Evolutionary conservation across 2,888 invertebrate species (phyloP), one percentile per base, ranked within the genome.

Genomic region (Gasteruption jaculator): DNA sequence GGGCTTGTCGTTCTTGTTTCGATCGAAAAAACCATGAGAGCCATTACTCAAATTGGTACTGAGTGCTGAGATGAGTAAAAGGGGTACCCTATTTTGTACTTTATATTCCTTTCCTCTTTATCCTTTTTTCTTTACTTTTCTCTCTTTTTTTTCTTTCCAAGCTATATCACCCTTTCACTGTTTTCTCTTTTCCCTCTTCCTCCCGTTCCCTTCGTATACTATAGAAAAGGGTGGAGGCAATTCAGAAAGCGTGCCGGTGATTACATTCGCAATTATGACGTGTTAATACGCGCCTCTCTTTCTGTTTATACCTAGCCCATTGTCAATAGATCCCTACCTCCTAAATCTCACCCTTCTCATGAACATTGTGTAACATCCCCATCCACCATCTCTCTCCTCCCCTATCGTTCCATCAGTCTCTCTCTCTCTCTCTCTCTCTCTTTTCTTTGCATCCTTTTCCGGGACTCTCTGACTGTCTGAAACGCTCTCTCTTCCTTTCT

Each of bases 181-280:
- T 37, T 21, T 37, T 18, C 36, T 14, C 15, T 24, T 25, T 10
- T 36, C 16, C 33, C n/a, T n/a, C n/a, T n/a, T n/a, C n/a, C n/a
- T n/a, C n/a, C n/a, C n/a, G n/a, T n/a, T n/a, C n/a, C n/a, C n/a
- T n/a, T n/a, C n/a, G n/a, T n/a, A n/a, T n/a, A n/a, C n/a, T n/a
- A 5, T 5, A 37, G 27, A 26, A 26, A 37, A 16, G 26, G 26
- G 31, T 36, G 43, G 39, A 43, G 42, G 38, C 51, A 53, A 53
- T 53, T 50, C 46, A 43, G 54, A 45, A 53, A 53, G 48, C 52
- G 49, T 48, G 49, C 43, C 54, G 50, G 46, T 58, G 58, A 61
- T 61, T 59, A 58, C 57, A 56, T 56, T 58, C 52, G 54, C 56
- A 62, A 62, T 63, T 62, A 61, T 55, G 52, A 58, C 54, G 56